A percentile compares a stretch with the other conserved stretches of the same genome.
Evolutionary conservation across 2,888 invertebrate species (phyloP).

Genomic region (Halocaridina rubra): DNA sequence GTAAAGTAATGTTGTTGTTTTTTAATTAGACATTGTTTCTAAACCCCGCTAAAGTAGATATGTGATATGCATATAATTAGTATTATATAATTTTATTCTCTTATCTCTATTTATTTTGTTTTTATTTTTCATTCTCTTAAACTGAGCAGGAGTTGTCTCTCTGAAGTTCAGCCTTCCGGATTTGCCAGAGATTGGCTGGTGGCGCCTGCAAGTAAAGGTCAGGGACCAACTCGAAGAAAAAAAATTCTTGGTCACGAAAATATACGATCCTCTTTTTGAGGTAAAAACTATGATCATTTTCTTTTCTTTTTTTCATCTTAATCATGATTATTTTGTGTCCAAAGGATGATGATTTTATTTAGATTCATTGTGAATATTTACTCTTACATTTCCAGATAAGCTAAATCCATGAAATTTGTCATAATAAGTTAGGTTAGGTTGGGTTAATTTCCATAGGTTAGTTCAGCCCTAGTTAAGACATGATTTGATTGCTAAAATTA

Average conservation of each 20-base stretch:
- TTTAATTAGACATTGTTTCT: too few relatives aligned
- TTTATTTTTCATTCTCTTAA: neutral
- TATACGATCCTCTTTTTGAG: slow-evolving; percentile 39
- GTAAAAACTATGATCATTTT: slow-evolving; percentile 4
- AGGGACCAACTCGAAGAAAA: slow-evolving; percentile 22
- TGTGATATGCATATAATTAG: neutral
- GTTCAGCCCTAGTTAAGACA: too few relatives aligned
- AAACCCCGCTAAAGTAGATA: too few relatives aligned
- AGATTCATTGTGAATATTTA: too few relatives aligned
- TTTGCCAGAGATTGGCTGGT: slow-evolving; percentile 34
- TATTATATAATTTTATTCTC: neutral
- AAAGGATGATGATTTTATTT: too few relatives aligned
- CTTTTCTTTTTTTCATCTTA: neutral
- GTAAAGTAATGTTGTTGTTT: too few relatives aligned
- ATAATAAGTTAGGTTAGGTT: too few relatives aligned
- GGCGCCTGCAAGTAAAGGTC: slow-evolving; percentile 5
- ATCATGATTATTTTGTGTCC: neutral
- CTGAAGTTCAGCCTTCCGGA: slow-evolving; percentile 16
- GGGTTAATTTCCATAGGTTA: too few relatives aligned
- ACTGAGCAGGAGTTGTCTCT: slow-evolving; percentile 17
- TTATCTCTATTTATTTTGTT: neutral
- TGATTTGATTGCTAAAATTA: too few relatives aligned
- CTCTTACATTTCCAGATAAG: too few relatives aligned
- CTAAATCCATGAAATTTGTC: too few relatives aligned
- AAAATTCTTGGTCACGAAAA: slow-evolving; percentile 32